Base-by-base conservation (phyloP, 2,113 vertebrate species). In the Cololabis saira region DNA sequence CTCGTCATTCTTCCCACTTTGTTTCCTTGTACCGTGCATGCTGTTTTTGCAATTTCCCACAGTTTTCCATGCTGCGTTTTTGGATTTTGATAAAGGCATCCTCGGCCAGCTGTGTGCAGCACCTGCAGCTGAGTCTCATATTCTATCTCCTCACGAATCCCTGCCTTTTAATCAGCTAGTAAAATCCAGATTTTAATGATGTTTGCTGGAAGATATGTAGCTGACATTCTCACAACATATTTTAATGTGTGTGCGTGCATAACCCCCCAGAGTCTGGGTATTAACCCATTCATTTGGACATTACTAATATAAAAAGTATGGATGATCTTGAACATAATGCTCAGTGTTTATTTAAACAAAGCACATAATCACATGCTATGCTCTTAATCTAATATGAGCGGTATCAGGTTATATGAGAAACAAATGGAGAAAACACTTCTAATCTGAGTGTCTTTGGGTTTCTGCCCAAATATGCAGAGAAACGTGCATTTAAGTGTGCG, bases 51-150 rank as follows among this genome's bases (percentile, higher is more conserved):
- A 21, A 16, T 60, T 64, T 78, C 72, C 49, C 79, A 77, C 64
- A 68, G 63, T 64, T 62, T 55, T 65, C 43, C 45, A 63, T 61
- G 64, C 30, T 62, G n/a, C 3, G 37, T 68, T 61, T 55, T 61
- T 40, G 61, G 61, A 16, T 81, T 74, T 70, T 17, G 49, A 61
- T 52, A 59, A 62, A 83, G 76, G 51, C 62, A 55, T 50, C 52
- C 24, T 75, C 10, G 16, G 43, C 54, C 87, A 90, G 82, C 89
- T 91, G 89, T 74, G 65, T 55, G 15, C 49, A 75, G 81, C 88
- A 89, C 84, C 88, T 89, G 87, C 82, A 80, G n/a, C 47, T 27
- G 43, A 13, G 49, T 57, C 67, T 19, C 54, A 42, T 30, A 61
- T 11, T 42, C 50, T 44, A 27, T 63, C 43, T 16, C 40, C 42